Evolutionary conservation across 2,113 vertebrate species (phyloP), one percentile per base, ranked within the genome.

Genomic region (Trochalopteron elliotii): DNA sequence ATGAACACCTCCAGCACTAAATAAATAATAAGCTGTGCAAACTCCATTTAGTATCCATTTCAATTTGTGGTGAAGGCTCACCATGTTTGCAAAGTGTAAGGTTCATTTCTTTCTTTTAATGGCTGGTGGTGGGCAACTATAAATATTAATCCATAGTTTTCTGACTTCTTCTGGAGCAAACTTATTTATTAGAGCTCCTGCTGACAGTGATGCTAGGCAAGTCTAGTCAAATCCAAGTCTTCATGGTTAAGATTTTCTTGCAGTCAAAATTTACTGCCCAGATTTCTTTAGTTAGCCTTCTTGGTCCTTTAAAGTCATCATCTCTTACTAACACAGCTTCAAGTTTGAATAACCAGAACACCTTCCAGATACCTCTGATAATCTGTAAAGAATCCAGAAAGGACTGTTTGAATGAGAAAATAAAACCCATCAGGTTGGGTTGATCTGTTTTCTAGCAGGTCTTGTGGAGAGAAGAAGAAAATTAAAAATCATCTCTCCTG

Each of bases 11-110:
- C 61, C 67, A 95, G 78, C 61, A 81, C 90, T 95, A 94, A 97
- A 92, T 74, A 95, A 96, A 83, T 92, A 95, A 95, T 78, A 91
- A 91, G 64, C 69, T 95, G 74, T 86, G 52, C 89, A 84, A 71
- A 94, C 76, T 94, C 88, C 86, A 72, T 93, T 96, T 96, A 94
- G 88, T 30, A 94, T 92, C 95, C 61, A 94, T 93, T 94, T 94
- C 93, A 97, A 95, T 95, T 90, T 94, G 94, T 94, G 56, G 83
- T 70, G 91, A 96, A 95, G 53, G 31, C 67, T 95, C 19, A 80
- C 88, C 57, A 71, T 70, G 39, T 85, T 93, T 95, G 60, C 60
- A 75, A 37, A 82, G 35, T 31, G 30, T 89, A 83, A 88, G 56
- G 68, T 49, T 93, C 55, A 84, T 95, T 93, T 93, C 40, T 92